phyloP scores from a whole-genome alignment of 2,113 vertebrate species.

The Lagenorhynchus albirostris region DNA sequence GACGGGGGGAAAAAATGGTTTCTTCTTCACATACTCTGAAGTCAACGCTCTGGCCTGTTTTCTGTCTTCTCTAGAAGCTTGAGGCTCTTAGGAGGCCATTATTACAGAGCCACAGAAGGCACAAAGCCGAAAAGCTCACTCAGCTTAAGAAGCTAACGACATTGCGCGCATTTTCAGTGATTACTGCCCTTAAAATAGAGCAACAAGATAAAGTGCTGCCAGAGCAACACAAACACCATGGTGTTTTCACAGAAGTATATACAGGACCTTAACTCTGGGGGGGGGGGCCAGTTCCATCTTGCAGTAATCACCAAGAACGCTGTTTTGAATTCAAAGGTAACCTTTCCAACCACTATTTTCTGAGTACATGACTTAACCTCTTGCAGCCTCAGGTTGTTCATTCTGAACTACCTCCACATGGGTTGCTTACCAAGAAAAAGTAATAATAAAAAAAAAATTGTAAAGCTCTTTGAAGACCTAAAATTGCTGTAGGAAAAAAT shows the following conservation, averaged over 20 bases:
- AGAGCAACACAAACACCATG: background rate
- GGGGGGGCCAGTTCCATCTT: background rate
- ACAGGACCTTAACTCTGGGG: background rate
- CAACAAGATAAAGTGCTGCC: background rate
- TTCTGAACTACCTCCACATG: background rate
- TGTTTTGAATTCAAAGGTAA: background rate
- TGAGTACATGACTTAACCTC: background rate
- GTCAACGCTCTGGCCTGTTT: background rate
- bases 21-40: background rate
- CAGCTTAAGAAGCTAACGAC: background rate
- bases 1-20: background rate
- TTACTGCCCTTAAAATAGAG: background rate
- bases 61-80: background rate
- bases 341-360: background rate
- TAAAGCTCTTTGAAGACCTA: background rate
- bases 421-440: background rate
- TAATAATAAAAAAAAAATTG: slow-evolving; percentile 7
- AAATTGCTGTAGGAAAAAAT: background rate
- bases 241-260: background rate
- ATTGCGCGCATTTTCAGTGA: background rate
- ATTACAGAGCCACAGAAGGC: background rate
- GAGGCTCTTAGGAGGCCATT: background rate
- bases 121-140: background rate
- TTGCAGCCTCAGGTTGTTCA: background rate
- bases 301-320: background rate